phyloP scores from a whole-genome alignment of 2,888 invertebrate genomes.

The Leuctra nigra region DNA sequence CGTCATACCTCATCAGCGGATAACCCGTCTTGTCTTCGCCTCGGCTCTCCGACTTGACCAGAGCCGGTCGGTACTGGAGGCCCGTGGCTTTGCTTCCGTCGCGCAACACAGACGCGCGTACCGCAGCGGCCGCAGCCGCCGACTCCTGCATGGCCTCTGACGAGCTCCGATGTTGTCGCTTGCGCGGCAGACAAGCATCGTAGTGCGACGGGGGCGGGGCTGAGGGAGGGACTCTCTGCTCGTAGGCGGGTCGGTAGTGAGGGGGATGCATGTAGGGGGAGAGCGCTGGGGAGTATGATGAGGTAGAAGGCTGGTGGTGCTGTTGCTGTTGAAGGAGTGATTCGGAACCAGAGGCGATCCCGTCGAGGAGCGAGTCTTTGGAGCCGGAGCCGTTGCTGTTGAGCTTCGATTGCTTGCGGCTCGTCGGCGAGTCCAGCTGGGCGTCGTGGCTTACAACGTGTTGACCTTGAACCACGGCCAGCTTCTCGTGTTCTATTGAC shows the following conservation, averaged over 20 bases:
- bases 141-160: slow-evolving; percentile 45
- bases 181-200: slow-evolving; percentile 39
- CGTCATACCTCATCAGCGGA: slow-evolving; percentile 22
- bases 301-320: slow-evolving; percentile 32
- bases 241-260: slow-evolving; percentile 40
- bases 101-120: slow-evolving; percentile 59
- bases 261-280: slow-evolving; percentile 44
- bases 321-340: slow-evolving; percentile 29
- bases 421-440: slow-evolving; percentile 40
- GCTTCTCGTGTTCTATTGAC: slow-evolving; percentile 66
- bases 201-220: slow-evolving; percentile 25
- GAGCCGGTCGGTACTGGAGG: slow-evolving; percentile 38
- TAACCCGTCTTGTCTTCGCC: slow-evolving; percentile 32
- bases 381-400: slow-evolving; percentile 31
- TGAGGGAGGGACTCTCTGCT: slow-evolving; percentile 40
- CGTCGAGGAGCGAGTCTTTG: slow-evolving; percentile 32
- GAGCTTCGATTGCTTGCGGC: slow-evolving; percentile 27
- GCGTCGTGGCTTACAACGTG: slow-evolving; percentile 36
- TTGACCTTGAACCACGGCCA: slow-evolving; percentile 51
- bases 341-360: slow-evolving; percentile 21
- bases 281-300: slow-evolving; percentile 42
- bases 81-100: slow-evolving; percentile 42
- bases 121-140: slow-evolving; percentile 43
- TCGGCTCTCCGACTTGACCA: slow-evolving; percentile 46
- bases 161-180: slow-evolving; percentile 50